Conservation (phyloP, 2,888 invertebrate species). For the Eristalis tenax region DNA sequence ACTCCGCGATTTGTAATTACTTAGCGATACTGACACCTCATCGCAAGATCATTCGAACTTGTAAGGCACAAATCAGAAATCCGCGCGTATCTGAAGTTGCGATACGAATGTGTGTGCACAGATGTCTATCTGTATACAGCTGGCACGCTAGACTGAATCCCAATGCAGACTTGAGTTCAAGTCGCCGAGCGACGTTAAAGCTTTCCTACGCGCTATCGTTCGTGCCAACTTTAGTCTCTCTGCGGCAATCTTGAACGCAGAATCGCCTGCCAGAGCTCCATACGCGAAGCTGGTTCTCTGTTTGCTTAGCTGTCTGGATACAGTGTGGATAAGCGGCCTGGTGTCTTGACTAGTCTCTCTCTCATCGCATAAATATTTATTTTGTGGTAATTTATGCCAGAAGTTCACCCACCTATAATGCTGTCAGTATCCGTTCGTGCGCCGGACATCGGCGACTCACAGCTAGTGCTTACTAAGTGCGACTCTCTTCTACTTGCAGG, state of each 20-base stretch:
- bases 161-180: slow-evolving; percentile 29
- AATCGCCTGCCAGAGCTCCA: slow-evolving; percentile 3
- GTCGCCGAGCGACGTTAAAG: slow-evolving; percentile 11
- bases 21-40: neutral
- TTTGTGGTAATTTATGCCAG: neutral
- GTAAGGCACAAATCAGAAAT: slow-evolving; percentile 22
- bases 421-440: slow-evolving; percentile 41
- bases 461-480: neutral
- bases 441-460: neutral
- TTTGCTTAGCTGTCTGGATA: neutral
- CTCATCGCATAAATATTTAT: neutral
- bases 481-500: slow-evolving; percentile 73
- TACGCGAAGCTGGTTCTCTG: neutral
- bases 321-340: neutral
- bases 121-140: neutral
- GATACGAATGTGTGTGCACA: neutral
- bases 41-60: slow-evolving; percentile 8
- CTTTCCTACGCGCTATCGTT: slow-evolving; percentile 38
- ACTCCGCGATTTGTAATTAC: neutral
- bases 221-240: slow-evolving; percentile 49
- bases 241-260: slow-evolving; percentile 25
- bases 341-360: neutral
- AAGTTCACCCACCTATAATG: slow-evolving; percentile 31
- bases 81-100: neutral
- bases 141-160: slow-evolving; percentile 22